These are phyloP conservation scores for Cydia pomonella DNA, from an alignment of 1,140 invertebrate genomes.

Conservation along the genomic window DNA sequence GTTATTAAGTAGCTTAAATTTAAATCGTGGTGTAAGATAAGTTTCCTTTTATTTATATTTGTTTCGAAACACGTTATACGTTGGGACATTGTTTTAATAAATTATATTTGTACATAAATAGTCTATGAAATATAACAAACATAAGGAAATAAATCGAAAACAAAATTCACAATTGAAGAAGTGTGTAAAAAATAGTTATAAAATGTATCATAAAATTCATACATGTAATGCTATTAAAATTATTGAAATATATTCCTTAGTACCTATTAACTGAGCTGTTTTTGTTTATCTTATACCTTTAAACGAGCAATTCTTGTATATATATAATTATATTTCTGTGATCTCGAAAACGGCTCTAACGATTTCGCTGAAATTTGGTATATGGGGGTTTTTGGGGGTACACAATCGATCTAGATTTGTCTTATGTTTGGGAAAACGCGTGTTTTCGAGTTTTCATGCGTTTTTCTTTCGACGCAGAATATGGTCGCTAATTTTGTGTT, in stretches of 20 bases:
- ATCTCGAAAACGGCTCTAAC: no score
- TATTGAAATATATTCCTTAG: slow-evolving; percentile 70
- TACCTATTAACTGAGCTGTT: slow-evolving; percentile 42
- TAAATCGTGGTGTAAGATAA: slow-evolving; percentile 28
- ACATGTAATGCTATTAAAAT: slow-evolving; percentile 61
- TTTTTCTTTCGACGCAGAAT: no score
- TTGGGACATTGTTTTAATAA: slow-evolving; percentile 30
- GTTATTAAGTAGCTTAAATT: slow-evolving; percentile 27
- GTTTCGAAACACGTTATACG: slow-evolving; percentile 17
- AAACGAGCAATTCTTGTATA: no score
- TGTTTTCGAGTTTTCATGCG: no score
- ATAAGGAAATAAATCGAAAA: slow-evolving; percentile 18
- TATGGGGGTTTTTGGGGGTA: no score
- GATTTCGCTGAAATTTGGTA: no score
- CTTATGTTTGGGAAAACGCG: no score
- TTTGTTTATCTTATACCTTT: slow-evolving; percentile 24
- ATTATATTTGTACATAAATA: slow-evolving; percentile 32
- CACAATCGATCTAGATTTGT: no score
- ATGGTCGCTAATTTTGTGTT: no score
- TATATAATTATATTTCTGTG: no score
- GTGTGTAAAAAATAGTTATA: slow-evolving; percentile 55
- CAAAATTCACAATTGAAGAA: slow-evolving; percentile 42
- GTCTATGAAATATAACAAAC: neutral
- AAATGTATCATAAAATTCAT: slow-evolving; percentile 59
- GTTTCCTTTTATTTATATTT: slow-evolving; percentile 28